Base-by-base conservation (phyloP, 23 tunicate genomes). In the Oikopleura dioica region DNA sequence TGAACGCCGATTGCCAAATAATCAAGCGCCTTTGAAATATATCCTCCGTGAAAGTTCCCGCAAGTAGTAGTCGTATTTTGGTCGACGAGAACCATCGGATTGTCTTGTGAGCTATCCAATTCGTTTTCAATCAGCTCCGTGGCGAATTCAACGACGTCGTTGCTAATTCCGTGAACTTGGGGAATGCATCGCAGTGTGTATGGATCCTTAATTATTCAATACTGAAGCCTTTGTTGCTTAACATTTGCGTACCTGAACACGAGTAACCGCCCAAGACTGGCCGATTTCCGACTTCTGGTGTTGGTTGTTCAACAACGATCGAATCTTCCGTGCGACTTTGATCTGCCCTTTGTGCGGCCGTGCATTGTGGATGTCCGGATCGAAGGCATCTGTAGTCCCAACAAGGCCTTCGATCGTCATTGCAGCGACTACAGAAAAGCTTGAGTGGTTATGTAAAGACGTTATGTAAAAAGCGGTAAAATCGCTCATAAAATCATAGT, bases 181-280 rank as follows among this genome's bases (percentile, higher is more conserved):
- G 97, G 94, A 59, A 89, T 84, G 76, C 97, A 91, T 44, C 97
- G 83, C 69, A 91, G 51, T n/a, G 97, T 91, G 84, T 91, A 91
- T 35, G 97, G 85, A 63, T 91, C 97, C 69, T 89, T 89, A 0
- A 89, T n/a, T n/a, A n/a, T n/a, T n/a, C n/a, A n/a, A n/a, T n/a
- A n/a, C n/a, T n/a, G n/a, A n/a, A n/a, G n/a, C n/a, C n/a, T n/a
- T n/a, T n/a, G n/a, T n/a, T n/a, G n/a, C n/a, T n/a, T n/a, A n/a
- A n/a, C n/a, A n/a, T n/a, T n/a, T n/a, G n/a, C n/a, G n/a, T n/a
- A n/a, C n/a, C n/a, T 44, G 55, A 21, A 44, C 55, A 9, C 55
- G 55, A 9, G 55, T 9, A 44, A 44, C 55, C 16, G 16, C 9
- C 55, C 55, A 44, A 44, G 55, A 44, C 55, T 44, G 16, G 21